Percentiles rank a stretch among this genome's conserved stretches.
Conservation (phyloP, 2,888 invertebrate species). For the Dynastes maya region DNA sequence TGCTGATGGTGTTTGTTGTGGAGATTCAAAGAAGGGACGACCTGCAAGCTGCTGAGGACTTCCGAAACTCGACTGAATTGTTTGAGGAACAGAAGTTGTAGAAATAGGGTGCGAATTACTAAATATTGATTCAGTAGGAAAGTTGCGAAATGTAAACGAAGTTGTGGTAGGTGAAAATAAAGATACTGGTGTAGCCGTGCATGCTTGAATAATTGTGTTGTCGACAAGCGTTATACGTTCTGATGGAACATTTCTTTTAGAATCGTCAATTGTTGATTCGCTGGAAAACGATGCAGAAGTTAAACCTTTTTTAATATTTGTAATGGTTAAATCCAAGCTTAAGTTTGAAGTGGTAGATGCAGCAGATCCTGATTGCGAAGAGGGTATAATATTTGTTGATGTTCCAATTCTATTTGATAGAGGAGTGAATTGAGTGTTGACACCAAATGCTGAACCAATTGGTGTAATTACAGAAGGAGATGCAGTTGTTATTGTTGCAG, state of each 20-base stretch:
- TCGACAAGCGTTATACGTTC: constrained; percentile 37
- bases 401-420: constrained; percentile 15
- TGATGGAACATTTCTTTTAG: constrained; percentile 44
- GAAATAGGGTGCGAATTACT: background rate
- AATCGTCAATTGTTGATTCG: constrained; percentile 34
- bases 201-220: constrained; percentile 53
- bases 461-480: constrained; percentile 13
- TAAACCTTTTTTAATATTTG: constrained; percentile 46
- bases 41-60: background rate
- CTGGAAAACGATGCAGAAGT: constrained; percentile 44
- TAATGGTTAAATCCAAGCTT: constrained; percentile 42
- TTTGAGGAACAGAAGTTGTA: background rate
- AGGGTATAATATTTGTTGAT: constrained; percentile 46
- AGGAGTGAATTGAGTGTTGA: constrained; percentile 2
- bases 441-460: constrained; percentile 43
- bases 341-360: background rate
- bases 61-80: background rate
- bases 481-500: constrained; percentile 12
- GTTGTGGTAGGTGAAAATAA: constrained; percentile 8
- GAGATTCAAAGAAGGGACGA: constrained; percentile 12
- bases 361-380: background rate
- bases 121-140: constrained; percentile 11
- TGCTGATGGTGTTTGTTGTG: constrained; percentile 14
- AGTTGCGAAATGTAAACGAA: background rate
- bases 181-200: constrained; percentile 30